Base-by-base conservation (phyloP, 2,888 invertebrate species). In the Ophraella communa region DNA sequence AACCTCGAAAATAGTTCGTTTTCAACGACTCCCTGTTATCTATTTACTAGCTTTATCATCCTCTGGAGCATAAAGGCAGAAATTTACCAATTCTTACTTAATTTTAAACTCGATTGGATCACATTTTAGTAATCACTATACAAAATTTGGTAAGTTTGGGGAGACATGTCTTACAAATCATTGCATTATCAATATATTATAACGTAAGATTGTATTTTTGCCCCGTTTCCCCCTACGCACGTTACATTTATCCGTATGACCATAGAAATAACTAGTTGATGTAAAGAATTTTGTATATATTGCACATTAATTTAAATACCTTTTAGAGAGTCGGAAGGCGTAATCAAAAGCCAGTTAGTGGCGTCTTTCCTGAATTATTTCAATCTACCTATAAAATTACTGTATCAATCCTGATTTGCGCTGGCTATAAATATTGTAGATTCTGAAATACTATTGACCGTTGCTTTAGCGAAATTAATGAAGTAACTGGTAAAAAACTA, bases 251-350 rank as follows among this genome's bases (percentile, higher is more conserved):
- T 18, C 14, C n/a, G 49, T 24, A 10, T 23, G n/a, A n/a, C 23
- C 49, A 30, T 51, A 51, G 30, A 47, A 30, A 30, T 56, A 56
- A 24, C 42, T 35, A 8, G 33, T 33, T 47, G 14, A 24, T 8
- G 49, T 42, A 49, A 27, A 30, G 49, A 30, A 30, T 55, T 51
- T 56, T 42, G 62, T 55, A 42, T 56, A 21, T 44, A 44, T 55
- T 55, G 24, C 55, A 45, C 45, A 56, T 47, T 45, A 30, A 56
- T 56, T 56, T 45, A 45, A 55, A 55, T 55, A 56, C 56, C 42
- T 45, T 51, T 20, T n/a, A 17, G 3, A 20, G 56, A 30, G 45
- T 45, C 56, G 56, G 56, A 56, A 56, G 27, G 44, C 44, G 18
- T 56, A 56, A 56, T 56, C 56, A 56, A 56, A 56, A 45, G 56